Evolutionary conservation across 2,113 vertebrate genomes (phyloP).

Genomic region (Callocephalon fimbriatum): DNA sequence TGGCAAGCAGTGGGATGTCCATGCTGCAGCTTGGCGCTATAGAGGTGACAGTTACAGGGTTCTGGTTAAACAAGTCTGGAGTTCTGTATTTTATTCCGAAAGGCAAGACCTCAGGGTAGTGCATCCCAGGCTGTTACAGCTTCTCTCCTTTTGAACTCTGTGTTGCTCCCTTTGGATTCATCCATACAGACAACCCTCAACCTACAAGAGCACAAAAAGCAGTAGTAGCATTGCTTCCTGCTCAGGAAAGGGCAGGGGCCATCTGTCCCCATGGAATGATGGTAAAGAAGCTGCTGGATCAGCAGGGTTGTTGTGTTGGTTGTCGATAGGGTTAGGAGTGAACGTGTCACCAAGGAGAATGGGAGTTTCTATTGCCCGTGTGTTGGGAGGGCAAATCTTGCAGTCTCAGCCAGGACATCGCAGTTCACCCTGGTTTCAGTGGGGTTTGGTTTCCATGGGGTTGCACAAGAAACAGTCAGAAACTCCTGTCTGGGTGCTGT

Average conservation of each 20-base stretch:
- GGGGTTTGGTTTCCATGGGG: background rate
- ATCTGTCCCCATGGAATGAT: background rate
- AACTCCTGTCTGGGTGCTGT: background rate
- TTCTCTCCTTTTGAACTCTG: background rate
- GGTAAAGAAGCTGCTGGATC: background rate
- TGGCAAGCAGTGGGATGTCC: fast-evolving
- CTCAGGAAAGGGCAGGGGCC: background rate
- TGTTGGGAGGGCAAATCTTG: background rate
- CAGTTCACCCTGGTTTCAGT: background rate
- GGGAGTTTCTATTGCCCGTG: background rate
- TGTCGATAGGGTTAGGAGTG: background rate
- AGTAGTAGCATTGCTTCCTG: background rate
- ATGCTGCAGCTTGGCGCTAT: background rate
- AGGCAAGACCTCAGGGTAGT: background rate
- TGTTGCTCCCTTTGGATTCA: background rate
- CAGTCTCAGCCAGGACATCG: fast-evolving
- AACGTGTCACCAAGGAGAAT: background rate
- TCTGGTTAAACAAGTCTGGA: background rate
- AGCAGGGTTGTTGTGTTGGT: background rate
- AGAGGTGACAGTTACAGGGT: background rate
- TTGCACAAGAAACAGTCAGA: fast-evolving
- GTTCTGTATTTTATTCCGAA: background rate
- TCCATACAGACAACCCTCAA: background rate
- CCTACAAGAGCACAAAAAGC: background rate
- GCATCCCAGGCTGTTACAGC: background rate